Percentiles rank a stretch among this genome's conserved stretches.
Conservation (phyloP, 2,888 invertebrate genomes). For the Drosophila stalkeri region DNA sequence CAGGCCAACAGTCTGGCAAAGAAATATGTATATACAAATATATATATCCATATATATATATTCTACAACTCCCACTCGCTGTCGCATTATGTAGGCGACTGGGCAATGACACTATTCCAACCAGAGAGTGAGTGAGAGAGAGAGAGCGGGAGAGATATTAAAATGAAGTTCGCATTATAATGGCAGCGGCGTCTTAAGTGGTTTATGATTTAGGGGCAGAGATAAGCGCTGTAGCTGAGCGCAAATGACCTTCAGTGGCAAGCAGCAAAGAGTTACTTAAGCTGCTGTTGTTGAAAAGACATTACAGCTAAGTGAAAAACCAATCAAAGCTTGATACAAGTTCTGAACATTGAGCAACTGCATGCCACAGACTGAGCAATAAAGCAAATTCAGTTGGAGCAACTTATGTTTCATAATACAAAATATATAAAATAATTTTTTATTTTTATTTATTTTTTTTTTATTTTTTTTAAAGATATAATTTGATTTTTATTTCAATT, state of each 20-base stretch:
- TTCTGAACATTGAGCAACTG: too few relatives aligned
- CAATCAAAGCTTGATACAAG: not conserved
- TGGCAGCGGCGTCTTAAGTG: constrained; percentile 68
- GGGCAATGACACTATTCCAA: constrained; percentile 71
- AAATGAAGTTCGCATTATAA: constrained; percentile 58
- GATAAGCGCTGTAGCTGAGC: constrained; percentile 45
- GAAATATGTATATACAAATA: constrained; percentile 6
- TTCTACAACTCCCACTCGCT: constrained; percentile 5
- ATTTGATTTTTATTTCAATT: too few relatives aligned
- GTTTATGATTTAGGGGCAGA: constrained; percentile 61
- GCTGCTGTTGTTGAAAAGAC: constrained; percentile 12
- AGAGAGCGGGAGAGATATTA: not conserved
- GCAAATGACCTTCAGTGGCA: constrained; percentile 42
- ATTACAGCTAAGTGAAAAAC: constrained; percentile 2
- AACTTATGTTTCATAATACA: too few relatives aligned
- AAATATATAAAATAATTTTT: too few relatives aligned
- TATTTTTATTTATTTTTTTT: too few relatives aligned
- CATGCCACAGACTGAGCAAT: not conserved
- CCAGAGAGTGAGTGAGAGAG: not conserved
- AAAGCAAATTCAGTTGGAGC: too few relatives aligned
- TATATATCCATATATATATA: not conserved
- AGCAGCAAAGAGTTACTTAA: constrained; percentile 18
- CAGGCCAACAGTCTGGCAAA: constrained; percentile 14
- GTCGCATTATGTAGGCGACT: constrained; percentile 23
- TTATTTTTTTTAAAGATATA: too few relatives aligned